Conservation (phyloP, 2,888 invertebrate genomes). For the Drosophila heteroneura region DNA sequence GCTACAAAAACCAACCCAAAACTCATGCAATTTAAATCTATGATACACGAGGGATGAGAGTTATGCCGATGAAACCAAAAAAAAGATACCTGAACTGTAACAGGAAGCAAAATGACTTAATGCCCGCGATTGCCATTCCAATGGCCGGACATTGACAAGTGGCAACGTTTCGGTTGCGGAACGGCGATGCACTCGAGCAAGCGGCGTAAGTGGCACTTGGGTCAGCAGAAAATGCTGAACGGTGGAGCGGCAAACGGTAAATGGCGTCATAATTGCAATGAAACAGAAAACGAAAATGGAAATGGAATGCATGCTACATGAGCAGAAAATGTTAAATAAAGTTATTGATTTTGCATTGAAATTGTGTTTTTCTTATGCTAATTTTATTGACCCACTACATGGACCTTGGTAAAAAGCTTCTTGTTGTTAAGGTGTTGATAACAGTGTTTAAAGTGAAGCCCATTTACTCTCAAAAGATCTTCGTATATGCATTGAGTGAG, state of each 20-base stretch:
- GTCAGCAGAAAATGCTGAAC: slow-evolving; percentile 45
- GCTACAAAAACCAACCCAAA: neutral
- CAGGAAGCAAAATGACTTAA: slow-evolving; percentile 67
- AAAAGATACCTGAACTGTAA: slow-evolving; percentile 55
- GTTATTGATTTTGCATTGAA: slow-evolving; percentile 31
- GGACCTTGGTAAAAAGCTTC: slow-evolving; percentile 4
- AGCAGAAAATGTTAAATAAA: slow-evolving; percentile 31
- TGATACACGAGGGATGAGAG: neutral
- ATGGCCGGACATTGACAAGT: slow-evolving; percentile 17
- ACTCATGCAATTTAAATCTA: slow-evolving; percentile 7
- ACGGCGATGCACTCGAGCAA: slow-evolving; percentile 40
- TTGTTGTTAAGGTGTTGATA: neutral
- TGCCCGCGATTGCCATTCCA: slow-evolving; percentile 44
- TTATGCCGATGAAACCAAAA: slow-evolving; percentile 15
- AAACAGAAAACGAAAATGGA: slow-evolving; percentile 29
- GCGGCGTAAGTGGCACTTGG: slow-evolving; percentile 50
- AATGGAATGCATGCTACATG: slow-evolving; percentile 40
- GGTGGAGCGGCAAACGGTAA: slow-evolving; percentile 35
- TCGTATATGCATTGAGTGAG: neutral
- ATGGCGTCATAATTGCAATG: slow-evolving; percentile 58
- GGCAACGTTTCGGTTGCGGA: slow-evolving; percentile 19
- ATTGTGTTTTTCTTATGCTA: slow-evolving; percentile 19
- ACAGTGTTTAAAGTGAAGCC: neutral
- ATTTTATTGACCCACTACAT: slow-evolving; percentile 20
- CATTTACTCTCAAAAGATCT: neutral